phyloP scores from a whole-genome alignment of 2,113 vertebrate species.

The Thalassarche chlororhynchos region DNA sequence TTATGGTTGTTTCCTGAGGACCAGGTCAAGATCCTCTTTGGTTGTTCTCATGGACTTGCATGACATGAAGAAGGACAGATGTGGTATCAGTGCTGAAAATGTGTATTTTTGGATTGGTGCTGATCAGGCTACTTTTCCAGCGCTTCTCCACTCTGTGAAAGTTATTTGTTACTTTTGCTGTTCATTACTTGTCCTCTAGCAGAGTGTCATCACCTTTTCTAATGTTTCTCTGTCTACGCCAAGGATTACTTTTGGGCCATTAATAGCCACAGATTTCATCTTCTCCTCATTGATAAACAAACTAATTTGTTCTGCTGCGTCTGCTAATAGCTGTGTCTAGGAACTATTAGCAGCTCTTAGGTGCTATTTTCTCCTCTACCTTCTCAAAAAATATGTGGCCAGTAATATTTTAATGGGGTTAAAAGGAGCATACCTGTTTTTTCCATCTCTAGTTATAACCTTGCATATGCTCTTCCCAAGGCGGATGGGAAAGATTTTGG shows the following conservation, averaged over 20 bases:
- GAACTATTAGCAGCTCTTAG: constrained; percentile 49
- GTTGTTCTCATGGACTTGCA: neutral
- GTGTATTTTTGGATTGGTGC: constrained; percentile 22
- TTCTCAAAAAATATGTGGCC: neutral
- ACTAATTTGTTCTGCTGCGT: constrained; percentile 33
- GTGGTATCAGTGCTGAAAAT: neutral
- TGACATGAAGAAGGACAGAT: neutral
- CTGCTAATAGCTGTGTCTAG: constrained; percentile 55
- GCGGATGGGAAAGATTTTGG: neutral
- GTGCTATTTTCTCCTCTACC: constrained; percentile 43
- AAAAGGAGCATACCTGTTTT: neutral
- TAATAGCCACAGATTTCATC: constrained; percentile 56
- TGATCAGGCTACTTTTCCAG: constrained; percentile 15
- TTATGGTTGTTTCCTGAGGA: neutral
- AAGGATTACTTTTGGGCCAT: constrained; percentile 50
- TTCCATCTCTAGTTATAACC: constrained; percentile 23
- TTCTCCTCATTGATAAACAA: constrained; percentile 56
- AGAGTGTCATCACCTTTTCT: constrained; percentile 17
- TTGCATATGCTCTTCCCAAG: neutral
- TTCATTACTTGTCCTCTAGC: constrained; percentile 15
- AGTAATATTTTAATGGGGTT: neutral
- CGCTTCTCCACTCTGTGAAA: neutral
- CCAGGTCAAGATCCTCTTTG: neutral
- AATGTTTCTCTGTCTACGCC: constrained; percentile 35
- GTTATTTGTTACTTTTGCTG: constrained; percentile 35